Conservation (phyloP, 2,888 invertebrate genomes). For the Entomobrya proxima region DNA sequence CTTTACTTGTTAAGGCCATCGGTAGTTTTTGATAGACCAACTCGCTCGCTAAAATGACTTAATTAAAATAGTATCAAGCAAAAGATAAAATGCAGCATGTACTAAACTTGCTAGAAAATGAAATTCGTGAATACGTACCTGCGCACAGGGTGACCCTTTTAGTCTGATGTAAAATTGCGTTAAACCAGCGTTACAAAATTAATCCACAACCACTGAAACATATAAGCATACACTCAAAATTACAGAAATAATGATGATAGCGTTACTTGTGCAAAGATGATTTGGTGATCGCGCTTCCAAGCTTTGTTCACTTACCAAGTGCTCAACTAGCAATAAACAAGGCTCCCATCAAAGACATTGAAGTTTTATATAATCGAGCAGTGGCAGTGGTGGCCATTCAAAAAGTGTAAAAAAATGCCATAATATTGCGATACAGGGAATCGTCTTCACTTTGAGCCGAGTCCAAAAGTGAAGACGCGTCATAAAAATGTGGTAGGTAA, state of each 20-base stretch:
- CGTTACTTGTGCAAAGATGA: slow-evolving; percentile 2
- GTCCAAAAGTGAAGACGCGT: background rate
- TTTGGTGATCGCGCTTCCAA: background rate
- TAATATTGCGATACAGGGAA: background rate
- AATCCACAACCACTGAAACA: slow-evolving; percentile 2
- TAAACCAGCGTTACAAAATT: slow-evolving; percentile 17
- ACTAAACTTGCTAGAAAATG: background rate
- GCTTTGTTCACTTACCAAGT: slow-evolving; percentile 46
- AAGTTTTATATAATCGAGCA: slow-evolving; percentile 51
- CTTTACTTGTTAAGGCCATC: no score
- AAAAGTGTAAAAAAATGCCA: background rate
- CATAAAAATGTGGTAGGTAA: background rate
- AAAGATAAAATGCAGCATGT: background rate
- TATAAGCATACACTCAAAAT: background rate
- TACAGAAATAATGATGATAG: background rate
- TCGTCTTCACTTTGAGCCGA: slow-evolving; percentile 3
- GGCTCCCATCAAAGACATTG: slow-evolving; percentile 50
- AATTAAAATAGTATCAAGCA: background rate
- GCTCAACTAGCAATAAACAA: slow-evolving; percentile 50
- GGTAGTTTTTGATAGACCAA: no score
- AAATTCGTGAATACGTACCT: slow-evolving; percentile 10
- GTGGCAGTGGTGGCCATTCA: slow-evolving; percentile 2
- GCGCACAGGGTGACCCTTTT: slow-evolving; percentile 24
- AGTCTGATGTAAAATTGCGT: background rate
- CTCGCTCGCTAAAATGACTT: no score